A percentile compares a stretch with the other conserved stretches of the same genome.
phyloP scores from a whole-genome alignment of 2,888 invertebrate genomes.

The Anoncus sp. region DNA sequence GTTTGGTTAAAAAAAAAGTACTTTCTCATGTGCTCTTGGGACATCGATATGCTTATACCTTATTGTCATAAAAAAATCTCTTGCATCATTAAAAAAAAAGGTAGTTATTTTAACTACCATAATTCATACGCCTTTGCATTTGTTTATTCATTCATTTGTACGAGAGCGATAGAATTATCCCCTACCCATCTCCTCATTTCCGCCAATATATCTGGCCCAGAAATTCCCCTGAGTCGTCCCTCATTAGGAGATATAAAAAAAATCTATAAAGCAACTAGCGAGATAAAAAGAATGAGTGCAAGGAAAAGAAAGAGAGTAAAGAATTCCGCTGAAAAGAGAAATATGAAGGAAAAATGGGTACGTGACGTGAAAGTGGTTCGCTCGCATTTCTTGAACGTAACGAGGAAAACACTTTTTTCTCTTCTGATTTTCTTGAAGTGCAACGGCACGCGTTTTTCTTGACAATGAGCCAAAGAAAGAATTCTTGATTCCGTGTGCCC shows the following conservation, averaged over 20 bases:
- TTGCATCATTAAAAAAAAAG: no score
- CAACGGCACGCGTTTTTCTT: slow-evolving; percentile 42
- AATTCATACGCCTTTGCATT: no score
- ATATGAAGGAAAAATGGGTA: slow-evolving; percentile 38
- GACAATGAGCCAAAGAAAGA: slow-evolving; percentile 26
- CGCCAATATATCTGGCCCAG: slow-evolving; percentile 21
- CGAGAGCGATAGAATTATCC: slow-evolving; percentile 9
- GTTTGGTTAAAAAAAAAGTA: no score
- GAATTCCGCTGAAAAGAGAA: slow-evolving; percentile 19
- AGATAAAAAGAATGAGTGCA: slow-evolving; percentile 5
- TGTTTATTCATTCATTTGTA: background rate
- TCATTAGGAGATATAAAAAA: slow-evolving; percentile 32
- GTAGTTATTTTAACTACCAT: no score
- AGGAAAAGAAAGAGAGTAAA: slow-evolving; percentile 9
- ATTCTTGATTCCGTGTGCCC: slow-evolving; percentile 29
- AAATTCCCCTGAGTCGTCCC: background rate
- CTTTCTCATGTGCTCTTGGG: no score
- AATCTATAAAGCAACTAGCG: slow-evolving; percentile 10
- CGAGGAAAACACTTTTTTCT: slow-evolving; percentile 49
- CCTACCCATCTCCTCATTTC: slow-evolving; percentile 10
- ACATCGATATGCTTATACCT: no score
- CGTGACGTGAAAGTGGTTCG: slow-evolving; percentile 33
- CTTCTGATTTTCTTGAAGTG: slow-evolving; percentile 34
- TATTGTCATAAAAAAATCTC: no score
- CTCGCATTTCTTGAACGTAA: slow-evolving; percentile 36